Conservation (phyloP, 1,140 invertebrate genomes). For the Drosophila mojavensis region DNA sequence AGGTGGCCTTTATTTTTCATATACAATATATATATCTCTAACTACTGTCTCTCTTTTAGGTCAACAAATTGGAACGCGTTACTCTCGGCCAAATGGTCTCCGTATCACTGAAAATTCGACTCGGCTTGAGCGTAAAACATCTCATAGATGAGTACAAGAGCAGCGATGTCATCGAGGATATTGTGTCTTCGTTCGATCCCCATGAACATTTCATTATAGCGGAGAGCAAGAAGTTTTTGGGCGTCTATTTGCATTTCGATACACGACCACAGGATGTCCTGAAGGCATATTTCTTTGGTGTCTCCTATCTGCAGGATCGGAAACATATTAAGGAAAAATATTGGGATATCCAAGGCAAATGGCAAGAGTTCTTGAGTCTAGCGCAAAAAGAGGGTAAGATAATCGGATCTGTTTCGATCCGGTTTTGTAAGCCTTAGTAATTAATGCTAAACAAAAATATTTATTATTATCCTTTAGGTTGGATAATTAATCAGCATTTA, state of each 20-base stretch:
- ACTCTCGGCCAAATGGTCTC: constrained; percentile 85
- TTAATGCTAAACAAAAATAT: no score
- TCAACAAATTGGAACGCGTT: constrained; percentile 87
- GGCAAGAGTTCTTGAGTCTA: constrained; percentile 80
- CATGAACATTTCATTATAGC: constrained; percentile 83
- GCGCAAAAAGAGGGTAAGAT: constrained; percentile 72
- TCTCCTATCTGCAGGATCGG: constrained; percentile 84
- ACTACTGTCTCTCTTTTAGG: constrained; percentile 35
- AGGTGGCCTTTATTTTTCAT: constrained; percentile 41
- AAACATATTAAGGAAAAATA: constrained; percentile 84
- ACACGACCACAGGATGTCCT: constrained; percentile 80
- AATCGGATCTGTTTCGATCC: no score
- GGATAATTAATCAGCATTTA: constrained; percentile 85
- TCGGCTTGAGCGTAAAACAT: constrained; percentile 69
- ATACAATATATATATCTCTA: neutral
- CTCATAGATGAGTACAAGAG: constrained; percentile 69
- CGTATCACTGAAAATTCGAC: constrained; percentile 81
- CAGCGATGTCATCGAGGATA: constrained; percentile 71
- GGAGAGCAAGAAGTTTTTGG: constrained; percentile 75
- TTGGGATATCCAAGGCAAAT: constrained; percentile 85
- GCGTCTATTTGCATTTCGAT: constrained; percentile 83
- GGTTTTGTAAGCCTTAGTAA: no score
- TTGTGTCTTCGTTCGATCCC: constrained; percentile 85
- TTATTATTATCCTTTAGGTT: constrained; percentile 76
- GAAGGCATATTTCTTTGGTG: constrained; percentile 80